phyloP scores from a whole-genome alignment of 2,797 vertebrate species.

The Diplodus puntazzo region DNA sequence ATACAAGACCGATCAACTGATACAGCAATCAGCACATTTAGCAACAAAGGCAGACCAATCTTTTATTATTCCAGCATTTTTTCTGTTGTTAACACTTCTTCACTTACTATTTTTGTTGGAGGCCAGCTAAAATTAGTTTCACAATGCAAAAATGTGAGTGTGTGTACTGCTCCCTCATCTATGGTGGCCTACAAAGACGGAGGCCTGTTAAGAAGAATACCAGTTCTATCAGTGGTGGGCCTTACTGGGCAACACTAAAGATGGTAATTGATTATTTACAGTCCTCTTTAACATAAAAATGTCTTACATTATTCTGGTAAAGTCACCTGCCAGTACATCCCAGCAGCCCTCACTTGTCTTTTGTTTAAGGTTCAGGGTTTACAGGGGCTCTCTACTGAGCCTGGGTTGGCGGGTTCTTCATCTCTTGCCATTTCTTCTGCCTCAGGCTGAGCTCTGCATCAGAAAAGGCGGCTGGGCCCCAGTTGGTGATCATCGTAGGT shows the following conservation, averaged over 20 bases:
- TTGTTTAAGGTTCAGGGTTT: conserved; percentile 6
- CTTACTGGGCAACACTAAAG: neutral
- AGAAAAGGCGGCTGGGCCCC: conserved; percentile 95
- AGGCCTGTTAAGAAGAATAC: neutral
- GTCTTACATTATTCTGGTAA: neutral
- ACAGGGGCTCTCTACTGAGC: conserved; percentile 70
- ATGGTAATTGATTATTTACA: conserved; percentile 11
- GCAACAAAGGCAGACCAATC: neutral
- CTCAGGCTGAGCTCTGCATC: conserved; percentile 91
- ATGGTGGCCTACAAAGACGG: neutral
- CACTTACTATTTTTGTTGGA: neutral
- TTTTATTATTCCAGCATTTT: neutral
- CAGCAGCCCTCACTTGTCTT: neutral
- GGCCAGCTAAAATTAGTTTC: neutral
- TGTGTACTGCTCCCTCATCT: conserved; percentile 3
- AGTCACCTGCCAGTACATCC: conserved; percentile 1
- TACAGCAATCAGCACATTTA: neutral
- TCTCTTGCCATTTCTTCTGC: conserved; percentile 93
- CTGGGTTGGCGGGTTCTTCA: conserved; percentile 85
- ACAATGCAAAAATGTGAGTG: neutral
- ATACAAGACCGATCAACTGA: neutral
- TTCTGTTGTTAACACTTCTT: neutral
- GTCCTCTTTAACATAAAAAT: conserved; percentile 23
- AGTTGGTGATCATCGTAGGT: conserved; percentile 92
- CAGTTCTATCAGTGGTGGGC: neutral